These are phyloP conservation scores for Drosophila leontia DNA, from an alignment of 1,140 invertebrate genomes.

Conservation along the genomic window DNA sequence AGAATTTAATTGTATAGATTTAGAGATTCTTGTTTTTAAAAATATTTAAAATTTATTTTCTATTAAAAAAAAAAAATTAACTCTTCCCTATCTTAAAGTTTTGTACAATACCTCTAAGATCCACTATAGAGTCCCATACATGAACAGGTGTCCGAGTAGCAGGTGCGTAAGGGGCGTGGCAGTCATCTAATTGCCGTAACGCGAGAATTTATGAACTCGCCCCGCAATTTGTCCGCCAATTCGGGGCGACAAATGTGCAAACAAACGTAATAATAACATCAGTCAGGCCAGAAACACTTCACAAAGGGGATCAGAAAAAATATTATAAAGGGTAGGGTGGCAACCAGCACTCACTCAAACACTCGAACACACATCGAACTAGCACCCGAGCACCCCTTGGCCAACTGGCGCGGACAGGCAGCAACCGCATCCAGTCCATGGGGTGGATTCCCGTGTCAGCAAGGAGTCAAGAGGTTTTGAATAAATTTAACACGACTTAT, in stretches of 20 bases:
- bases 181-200: slow-evolving; percentile 61
- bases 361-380: slow-evolving; percentile 34
- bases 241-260: slow-evolving; percentile 76
- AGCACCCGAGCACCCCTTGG: slow-evolving; percentile 56
- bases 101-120: not conserved
- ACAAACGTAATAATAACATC: slow-evolving; percentile 82
- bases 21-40: not conserved
- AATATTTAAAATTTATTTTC: too few species aligned
- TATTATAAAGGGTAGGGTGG: slow-evolving; percentile 4
- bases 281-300: slow-evolving; percentile 53
- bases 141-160: slow-evolving; percentile 47
- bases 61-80: too few species aligned
- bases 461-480: slow-evolving; percentile 78
- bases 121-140: not conserved
- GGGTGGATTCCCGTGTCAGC: slow-evolving; percentile 51
- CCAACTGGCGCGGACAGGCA: slow-evolving; percentile 52
- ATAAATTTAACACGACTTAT: slow-evolving; percentile 79
- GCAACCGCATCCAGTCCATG: slow-evolving; percentile 39
- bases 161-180: slow-evolving; percentile 67
- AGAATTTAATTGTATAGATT: not conserved
- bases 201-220: slow-evolving; percentile 66
- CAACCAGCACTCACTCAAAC: slow-evolving; percentile 52
- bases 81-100: not conserved
- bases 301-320: slow-evolving; percentile 59
- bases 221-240: slow-evolving; percentile 66